Percentiles rank a stretch among this genome's conserved stretches.
phyloP scores from a whole-genome alignment of 2,888 invertebrate genomes.

The Ametastegia equiseti region DNA sequence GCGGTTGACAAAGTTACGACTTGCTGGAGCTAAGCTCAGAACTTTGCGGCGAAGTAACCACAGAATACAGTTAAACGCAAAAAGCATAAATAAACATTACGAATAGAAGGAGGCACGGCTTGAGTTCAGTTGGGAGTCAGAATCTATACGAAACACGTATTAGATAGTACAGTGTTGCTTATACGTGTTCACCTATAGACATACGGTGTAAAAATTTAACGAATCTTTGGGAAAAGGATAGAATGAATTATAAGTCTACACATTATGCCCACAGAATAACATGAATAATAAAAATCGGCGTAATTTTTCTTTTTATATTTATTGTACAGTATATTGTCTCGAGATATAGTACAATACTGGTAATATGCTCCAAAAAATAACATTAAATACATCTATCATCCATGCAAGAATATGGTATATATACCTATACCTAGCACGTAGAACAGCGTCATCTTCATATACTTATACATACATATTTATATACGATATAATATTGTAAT shows the following conservation, averaged over 20 bases:
- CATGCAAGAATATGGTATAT: constrained; percentile 25
- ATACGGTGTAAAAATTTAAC: background rate
- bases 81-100: constrained; percentile 63
- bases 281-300: background rate
- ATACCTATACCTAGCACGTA: background rate
- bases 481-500: constrained; percentile 16
- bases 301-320: background rate
- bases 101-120: constrained; percentile 42
- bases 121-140: constrained; percentile 1
- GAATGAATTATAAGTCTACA: too few relatives aligned
- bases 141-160: constrained; percentile 4
- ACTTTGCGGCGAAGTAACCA: constrained; percentile 58
- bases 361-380: constrained; percentile 46
- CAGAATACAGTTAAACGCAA: constrained; percentile 68
- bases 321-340: constrained; percentile 46
- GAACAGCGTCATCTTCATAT: background rate
- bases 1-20: constrained; percentile 51
- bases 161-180: too few relatives aligned
- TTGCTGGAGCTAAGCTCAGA: constrained; percentile 44
- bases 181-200: background rate
- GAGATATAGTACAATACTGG: constrained; percentile 35
- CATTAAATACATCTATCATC: constrained; percentile 40
- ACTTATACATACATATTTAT: background rate
- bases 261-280: background rate
- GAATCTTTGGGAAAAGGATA: background rate